Conservation (phyloP, 2,113 vertebrate genomes). For the Acrocephalus arundinaceus region DNA sequence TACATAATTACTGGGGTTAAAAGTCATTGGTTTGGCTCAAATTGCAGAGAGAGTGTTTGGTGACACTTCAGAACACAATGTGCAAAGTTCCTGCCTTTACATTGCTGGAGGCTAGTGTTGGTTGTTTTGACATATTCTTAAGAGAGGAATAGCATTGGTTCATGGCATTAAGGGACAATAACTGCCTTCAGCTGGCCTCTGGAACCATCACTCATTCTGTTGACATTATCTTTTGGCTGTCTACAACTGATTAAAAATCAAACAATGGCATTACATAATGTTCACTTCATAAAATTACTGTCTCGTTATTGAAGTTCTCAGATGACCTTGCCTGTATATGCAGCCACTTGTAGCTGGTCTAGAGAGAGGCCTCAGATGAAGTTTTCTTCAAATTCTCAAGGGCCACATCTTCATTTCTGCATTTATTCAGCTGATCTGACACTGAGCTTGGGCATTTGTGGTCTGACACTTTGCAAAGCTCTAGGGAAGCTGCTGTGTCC, state of each 20-base stretch:
- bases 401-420: not conserved
- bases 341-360: not conserved
- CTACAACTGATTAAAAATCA: constrained; percentile 9
- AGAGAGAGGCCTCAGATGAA: not conserved
- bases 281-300: not conserved
- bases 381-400: not conserved
- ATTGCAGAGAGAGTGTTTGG: not conserved
- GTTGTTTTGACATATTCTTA: constrained; percentile 8
- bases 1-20: not conserved
- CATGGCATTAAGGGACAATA: not conserved
- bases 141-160: not conserved
- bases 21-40: not conserved
- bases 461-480: not conserved
- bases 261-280: not conserved
- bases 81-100: not conserved
- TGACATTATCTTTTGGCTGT: constrained; percentile 29
- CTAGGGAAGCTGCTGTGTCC: not conserved
- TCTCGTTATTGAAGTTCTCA: not conserved
- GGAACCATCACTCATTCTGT: not conserved
- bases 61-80: not conserved
- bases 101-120: not conserved
- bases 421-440: not conserved
- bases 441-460: not conserved
- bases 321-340: not conserved
- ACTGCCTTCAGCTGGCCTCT: constrained; percentile 23